Evolutionary conservation across 2,888 invertebrate species (phyloP).

Genomic region (Meteorus colon): DNA sequence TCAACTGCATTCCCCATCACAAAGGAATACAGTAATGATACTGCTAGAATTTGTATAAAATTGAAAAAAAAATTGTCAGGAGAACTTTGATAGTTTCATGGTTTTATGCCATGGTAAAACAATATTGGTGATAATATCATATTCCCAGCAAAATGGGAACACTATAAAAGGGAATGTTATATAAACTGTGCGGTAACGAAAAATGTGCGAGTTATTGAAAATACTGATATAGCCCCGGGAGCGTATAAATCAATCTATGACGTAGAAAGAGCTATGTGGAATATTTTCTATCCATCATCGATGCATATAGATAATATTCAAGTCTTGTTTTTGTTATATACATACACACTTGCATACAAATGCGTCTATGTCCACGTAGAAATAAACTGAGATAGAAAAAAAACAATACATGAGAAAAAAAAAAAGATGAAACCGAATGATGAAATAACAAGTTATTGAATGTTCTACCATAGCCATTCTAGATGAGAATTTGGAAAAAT

Average conservation of each 20-base stretch:
- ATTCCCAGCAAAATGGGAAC: not conserved
- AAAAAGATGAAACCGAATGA: not conserved
- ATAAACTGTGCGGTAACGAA: not conserved
- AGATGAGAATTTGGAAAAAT: too few species aligned
- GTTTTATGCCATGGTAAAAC: not conserved
- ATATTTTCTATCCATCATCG: conserved; percentile 15
- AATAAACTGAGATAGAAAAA: not conserved
- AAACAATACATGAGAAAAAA: not conserved
- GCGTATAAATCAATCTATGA: conserved; percentile 11
- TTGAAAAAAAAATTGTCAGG: too few species aligned
- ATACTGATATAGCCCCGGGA: not conserved
- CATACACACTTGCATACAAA: not conserved
- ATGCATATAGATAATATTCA: not conserved
- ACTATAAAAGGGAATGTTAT: not conserved
- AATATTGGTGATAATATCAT: not conserved
- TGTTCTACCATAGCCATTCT: not conserved
- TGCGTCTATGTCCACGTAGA: not conserved
- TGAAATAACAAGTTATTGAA: not conserved
- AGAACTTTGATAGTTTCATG: not conserved
- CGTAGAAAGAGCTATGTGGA: not conserved
- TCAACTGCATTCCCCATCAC: too few species aligned
- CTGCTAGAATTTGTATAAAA: too few species aligned
- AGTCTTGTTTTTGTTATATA: not conserved
- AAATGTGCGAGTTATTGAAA: not conserved
- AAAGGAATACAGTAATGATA: too few species aligned